Evolutionary conservation across 2,113 vertebrate genomes (phyloP).

Genomic region (Sylvietta virens): DNA sequence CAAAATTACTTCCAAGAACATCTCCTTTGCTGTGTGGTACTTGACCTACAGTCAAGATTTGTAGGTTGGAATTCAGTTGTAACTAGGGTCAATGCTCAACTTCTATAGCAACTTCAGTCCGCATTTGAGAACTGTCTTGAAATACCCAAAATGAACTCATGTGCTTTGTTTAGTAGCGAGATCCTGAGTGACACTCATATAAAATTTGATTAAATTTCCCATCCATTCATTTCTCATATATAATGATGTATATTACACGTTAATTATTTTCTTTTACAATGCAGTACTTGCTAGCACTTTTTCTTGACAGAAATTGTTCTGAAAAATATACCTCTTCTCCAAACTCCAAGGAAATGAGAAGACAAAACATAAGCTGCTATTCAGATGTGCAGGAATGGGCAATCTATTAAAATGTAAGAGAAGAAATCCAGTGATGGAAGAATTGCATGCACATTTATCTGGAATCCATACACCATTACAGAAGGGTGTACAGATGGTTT

Average conservation of each 20-base stretch:
- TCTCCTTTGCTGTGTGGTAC: background rate
- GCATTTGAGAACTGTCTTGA: background rate
- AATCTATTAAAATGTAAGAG: background rate
- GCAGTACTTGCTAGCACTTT: background rate
- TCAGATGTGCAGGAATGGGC: background rate
- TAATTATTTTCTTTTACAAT: background rate
- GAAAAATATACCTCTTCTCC: background rate
- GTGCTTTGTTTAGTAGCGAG: background rate
- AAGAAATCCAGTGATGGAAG: background rate
- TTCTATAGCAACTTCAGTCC: background rate
- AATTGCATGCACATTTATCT: background rate
- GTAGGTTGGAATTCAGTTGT: background rate
- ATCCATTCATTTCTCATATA: background rate
- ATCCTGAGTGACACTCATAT: background rate
- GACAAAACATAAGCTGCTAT: background rate
- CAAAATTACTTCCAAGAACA: background rate
- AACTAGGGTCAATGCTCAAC: background rate
- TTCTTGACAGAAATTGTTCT: background rate
- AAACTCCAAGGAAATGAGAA: background rate
- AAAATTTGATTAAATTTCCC: background rate
- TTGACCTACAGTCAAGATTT: background rate
- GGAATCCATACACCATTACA: background rate
- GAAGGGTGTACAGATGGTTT: background rate
- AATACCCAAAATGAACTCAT: background rate
- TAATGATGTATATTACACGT: background rate